Base-by-base conservation (phyloP, 2,888 invertebrate genomes). In the Isoperla grammatica region DNA sequence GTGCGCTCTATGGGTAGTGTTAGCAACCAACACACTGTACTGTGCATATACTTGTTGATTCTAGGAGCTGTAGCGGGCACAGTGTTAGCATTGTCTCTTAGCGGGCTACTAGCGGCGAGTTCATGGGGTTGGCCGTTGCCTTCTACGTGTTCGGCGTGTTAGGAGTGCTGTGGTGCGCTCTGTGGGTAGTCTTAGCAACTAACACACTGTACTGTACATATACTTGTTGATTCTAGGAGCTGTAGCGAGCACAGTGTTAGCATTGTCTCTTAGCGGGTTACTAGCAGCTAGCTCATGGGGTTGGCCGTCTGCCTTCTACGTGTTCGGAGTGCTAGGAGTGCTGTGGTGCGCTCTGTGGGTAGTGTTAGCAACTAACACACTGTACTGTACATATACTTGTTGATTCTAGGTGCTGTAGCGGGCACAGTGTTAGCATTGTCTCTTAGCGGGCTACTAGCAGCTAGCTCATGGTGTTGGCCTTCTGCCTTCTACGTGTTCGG, bases 241-340 rank as follows among this genome's bases (percentile, higher is more conserved):
- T 11, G 88, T 88, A 70, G 79, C 90, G 9, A 93, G 93, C 6
- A 89, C 89, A 9, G 86, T 90, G 0, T 70, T 89, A 1, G 84
- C 89, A 67, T 73, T 90, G 69, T 80, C 87, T 12, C 74, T 84
- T 17, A 84, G 88, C n/a, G 92, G 92, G 0, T 75, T 83, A 2
- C 76, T 93, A 45, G 78, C 88, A 0, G 83, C 83, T 0, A 83
- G 85, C 0, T 66, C 74, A 0, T 76, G 82, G 68, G 90, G 90
- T 1, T 91, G 91, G 91, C 85, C 87, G 0, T 81, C 85, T 6
- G 84, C 86, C 60, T 90, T 90, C 73, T 91, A 90, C 69, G 72
- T 83, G 1, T 86, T 87, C 67, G 90, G 89, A 0, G 76, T 75
- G 5, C 70, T 83, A 1, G 84, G 86, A 0, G 69, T 82, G 0